Base-by-base conservation (phyloP, 2,888 invertebrate species). In the Apomyelois bistriatella region DNA sequence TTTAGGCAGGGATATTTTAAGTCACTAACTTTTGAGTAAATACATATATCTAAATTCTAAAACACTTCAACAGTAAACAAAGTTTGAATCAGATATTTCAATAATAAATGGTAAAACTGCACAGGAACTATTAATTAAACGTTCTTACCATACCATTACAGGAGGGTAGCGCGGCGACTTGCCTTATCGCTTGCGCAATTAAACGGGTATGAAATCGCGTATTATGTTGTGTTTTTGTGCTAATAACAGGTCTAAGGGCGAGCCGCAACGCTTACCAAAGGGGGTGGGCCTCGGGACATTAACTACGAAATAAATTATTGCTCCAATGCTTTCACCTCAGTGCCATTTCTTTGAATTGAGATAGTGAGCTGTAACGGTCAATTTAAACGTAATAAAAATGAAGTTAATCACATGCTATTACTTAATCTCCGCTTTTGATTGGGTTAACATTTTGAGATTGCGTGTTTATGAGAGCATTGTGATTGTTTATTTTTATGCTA, bases 131-230 rank as follows among this genome's bases (percentile, higher is more conserved):
- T 78, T 85, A 87, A 88, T 87, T 82, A 84, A 70, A 68, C 68
- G 80, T 79, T 81, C 80, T 78, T 76, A 76, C 82, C 76, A 71
- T 86, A 70, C 67, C 76, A 87, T 87, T 87, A 87, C 76, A 68
- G 72, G 5, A 53, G 60, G 68, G 70, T 67, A 64, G 72, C 67
- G 65, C 64, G 72, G 73, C 70, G 73, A 76, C 73, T 80, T 84
- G 78, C 71, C 85, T 90, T 90, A 90, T 89, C 90, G 89, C 71
- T 65, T 59, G 55, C 58, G 76, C 87, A 89, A 88, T 90, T 89
- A 90, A 86, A 81, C 76, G 79, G 64, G 75, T 85, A 81, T 77
- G 79, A 85, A 86, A 86, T 84, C 82, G 77, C 74, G 74, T 76
- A 79, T 74, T 76, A 79, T 78, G 74, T 72, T 80, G 76, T 85